Percentiles rank a stretch among this genome's conserved stretches.
Conservation (phyloP, 2,888 invertebrate species). For the Caenorhabditis sp. region DNA sequence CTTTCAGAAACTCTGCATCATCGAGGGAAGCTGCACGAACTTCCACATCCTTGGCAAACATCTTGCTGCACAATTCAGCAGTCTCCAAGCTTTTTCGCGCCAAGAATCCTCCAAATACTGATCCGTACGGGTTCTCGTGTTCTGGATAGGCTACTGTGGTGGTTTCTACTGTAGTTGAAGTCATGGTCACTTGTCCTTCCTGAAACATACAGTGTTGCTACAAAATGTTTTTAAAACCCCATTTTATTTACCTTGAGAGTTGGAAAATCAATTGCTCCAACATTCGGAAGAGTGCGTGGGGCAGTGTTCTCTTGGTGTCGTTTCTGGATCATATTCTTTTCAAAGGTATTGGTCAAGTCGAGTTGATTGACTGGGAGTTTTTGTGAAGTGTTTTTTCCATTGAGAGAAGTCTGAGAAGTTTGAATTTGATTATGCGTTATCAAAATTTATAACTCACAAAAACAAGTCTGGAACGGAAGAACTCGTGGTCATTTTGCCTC, state of each 20-base stretch:
- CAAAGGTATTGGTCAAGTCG: conserved; percentile 31
- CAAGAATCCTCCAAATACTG: conserved; percentile 61
- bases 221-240: not conserved
- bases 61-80: conserved; percentile 46
- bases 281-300: conserved; percentile 30
- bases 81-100: conserved; percentile 52
- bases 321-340: conserved; percentile 33
- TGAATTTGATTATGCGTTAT: no score
- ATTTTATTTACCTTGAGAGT: conserved; percentile 15
- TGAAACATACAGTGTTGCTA: conserved; percentile 5
- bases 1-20: conserved; percentile 55
- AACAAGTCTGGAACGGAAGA: conserved; percentile 42
- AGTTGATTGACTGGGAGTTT: conserved; percentile 55
- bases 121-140: conserved; percentile 62
- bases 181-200: conserved; percentile 22
- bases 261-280: conserved; percentile 33
- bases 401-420: conserved; percentile 48
- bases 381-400: conserved; percentile 37
- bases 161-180: conserved; percentile 33
- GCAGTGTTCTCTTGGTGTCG: conserved; percentile 36
- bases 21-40: conserved; percentile 38
- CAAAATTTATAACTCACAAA: conserved; percentile 41
- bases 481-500: conserved; percentile 48
- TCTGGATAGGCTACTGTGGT: conserved; percentile 49
- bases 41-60: conserved; percentile 26